A percentile compares a stretch with the other conserved stretches of the same genome.
Evolutionary conservation across 2,888 invertebrate species (phyloP).

Genomic region (Epirrhoe tristata): DNA sequence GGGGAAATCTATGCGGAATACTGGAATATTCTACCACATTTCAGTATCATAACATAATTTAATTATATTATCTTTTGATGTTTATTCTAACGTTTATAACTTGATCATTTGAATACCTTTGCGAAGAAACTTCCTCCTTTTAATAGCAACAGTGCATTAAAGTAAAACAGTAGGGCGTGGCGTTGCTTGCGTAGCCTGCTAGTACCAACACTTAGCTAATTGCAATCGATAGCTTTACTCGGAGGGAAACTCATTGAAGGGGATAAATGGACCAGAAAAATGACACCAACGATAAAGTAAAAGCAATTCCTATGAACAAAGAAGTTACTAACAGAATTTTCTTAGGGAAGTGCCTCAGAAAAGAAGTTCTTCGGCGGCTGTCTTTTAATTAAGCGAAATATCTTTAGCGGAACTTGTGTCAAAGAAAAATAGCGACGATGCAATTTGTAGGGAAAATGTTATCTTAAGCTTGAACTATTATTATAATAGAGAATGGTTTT

Average conservation of each 20-base stretch:
- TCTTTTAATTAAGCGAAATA: slow-evolving; percentile 33
- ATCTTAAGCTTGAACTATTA: slow-evolving; percentile 20
- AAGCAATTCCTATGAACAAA: slow-evolving; percentile 32
- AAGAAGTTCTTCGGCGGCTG: slow-evolving; percentile 34
- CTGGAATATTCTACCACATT: no score
- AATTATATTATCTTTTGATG: no score
- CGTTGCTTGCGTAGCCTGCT: slow-evolving; percentile 8
- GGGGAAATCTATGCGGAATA: no score
- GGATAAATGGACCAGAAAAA: slow-evolving; percentile 38
- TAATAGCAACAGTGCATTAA: slow-evolving; percentile 20
- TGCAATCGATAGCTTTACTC: slow-evolving; percentile 36
- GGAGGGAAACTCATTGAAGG: slow-evolving; percentile 26
- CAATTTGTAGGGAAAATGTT: slow-evolving; percentile 23
- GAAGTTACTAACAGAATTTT: slow-evolving; percentile 35
- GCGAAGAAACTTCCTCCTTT: not conserved
- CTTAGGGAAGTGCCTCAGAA: slow-evolving; percentile 17
- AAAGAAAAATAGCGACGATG: slow-evolving; percentile 22
- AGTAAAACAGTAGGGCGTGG: slow-evolving; percentile 21
- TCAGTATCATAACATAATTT: no score
- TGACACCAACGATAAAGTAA: slow-evolving; percentile 34
- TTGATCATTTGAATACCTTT: not conserved
- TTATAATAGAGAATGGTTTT: not conserved
- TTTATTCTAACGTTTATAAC: no score
- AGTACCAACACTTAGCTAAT: slow-evolving; percentile 41
- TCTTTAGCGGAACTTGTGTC: slow-evolving; percentile 20